phyloP scores from a whole-genome alignment of 1,140 invertebrate genomes.

The Nasonia longicornis region DNA sequence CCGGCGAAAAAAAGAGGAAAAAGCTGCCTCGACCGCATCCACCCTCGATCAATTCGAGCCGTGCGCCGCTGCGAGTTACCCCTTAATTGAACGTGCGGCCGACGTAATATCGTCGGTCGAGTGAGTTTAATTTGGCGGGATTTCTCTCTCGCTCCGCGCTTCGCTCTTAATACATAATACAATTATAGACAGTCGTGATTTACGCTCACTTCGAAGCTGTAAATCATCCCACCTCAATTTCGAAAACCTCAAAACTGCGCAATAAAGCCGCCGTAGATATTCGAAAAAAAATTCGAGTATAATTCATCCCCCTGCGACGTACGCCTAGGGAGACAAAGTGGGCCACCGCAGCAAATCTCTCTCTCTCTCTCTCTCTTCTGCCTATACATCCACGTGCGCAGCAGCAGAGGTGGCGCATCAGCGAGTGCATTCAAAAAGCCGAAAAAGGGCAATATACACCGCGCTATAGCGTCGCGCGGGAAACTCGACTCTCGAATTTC shows the following conservation, averaged over 20 bases:
- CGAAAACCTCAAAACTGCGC: neutral
- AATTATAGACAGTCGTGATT: neutral
- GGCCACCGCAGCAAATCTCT: neutral
- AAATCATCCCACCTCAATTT: no score
- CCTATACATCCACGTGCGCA: no score
- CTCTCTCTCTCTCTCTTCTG: no score
- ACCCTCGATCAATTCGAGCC: constrained; percentile 17
- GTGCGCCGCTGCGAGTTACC: neutral
- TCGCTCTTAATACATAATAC: neutral
- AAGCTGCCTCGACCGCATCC: neutral
- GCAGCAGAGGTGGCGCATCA: neutral
- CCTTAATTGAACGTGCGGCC: constrained; percentile 30
- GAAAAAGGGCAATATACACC: neutral
- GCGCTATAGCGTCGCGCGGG: neutral
- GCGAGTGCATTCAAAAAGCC: neutral
- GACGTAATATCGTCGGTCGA: constrained; percentile 33
- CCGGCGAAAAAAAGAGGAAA: no score
- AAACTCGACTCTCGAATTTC: constrained; percentile 31
- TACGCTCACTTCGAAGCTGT: no score
- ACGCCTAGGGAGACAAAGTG: neutral
- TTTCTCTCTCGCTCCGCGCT: neutral
- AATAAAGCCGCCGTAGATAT: neutral
- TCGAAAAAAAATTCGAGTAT: neutral
- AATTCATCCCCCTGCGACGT: neutral
- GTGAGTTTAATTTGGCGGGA: constrained; percentile 41